Percentiles rank a stretch among this genome's conserved stretches.
Conservation (phyloP, 1,140 invertebrate genomes). For the Bombyx mandarina region DNA sequence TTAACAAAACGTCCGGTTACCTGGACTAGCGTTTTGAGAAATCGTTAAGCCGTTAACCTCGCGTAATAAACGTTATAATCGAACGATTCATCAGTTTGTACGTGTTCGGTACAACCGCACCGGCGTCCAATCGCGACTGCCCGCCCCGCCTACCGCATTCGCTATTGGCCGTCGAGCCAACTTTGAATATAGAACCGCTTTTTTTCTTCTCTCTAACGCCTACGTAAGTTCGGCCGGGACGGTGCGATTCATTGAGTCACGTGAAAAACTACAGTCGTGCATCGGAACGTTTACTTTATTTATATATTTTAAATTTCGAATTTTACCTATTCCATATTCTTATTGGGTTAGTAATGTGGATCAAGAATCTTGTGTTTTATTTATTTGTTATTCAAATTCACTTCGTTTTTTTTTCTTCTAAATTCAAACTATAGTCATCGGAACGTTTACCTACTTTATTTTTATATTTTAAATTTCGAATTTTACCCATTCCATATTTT, state of each 20-base stretch:
- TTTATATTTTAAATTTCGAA: too few relatives aligned
- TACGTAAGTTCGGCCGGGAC: constrained; percentile 40
- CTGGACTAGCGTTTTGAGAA: constrained; percentile 14
- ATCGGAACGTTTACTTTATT: too few relatives aligned
- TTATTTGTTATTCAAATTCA: too few relatives aligned
- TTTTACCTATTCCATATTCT: too few relatives aligned
- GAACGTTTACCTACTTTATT: too few relatives aligned
- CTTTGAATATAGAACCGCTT: constrained; percentile 67
- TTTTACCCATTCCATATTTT: too few relatives aligned
- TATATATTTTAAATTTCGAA: too few relatives aligned
- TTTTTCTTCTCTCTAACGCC: constrained; percentile 60
- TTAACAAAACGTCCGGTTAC: not conserved
- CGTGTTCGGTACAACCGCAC: constrained; percentile 13
- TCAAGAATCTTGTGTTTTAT: too few relatives aligned
- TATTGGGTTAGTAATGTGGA: too few relatives aligned
- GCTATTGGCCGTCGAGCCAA: constrained; percentile 52
- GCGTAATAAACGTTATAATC: constrained; percentile 35
- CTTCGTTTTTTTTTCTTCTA: too few relatives aligned
- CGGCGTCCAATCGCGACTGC: constrained; percentile 38
- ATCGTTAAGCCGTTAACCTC: constrained; percentile 20
- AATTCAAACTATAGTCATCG: too few relatives aligned
- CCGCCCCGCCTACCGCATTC: constrained; percentile 56
- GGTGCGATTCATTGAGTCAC: constrained; percentile 18
- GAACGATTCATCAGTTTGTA: constrained; percentile 33
- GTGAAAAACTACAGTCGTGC: constrained; percentile 4